Evolutionary conservation across 2,888 invertebrate genomes (phyloP).

Genomic region (Conus canariensis): DNA sequence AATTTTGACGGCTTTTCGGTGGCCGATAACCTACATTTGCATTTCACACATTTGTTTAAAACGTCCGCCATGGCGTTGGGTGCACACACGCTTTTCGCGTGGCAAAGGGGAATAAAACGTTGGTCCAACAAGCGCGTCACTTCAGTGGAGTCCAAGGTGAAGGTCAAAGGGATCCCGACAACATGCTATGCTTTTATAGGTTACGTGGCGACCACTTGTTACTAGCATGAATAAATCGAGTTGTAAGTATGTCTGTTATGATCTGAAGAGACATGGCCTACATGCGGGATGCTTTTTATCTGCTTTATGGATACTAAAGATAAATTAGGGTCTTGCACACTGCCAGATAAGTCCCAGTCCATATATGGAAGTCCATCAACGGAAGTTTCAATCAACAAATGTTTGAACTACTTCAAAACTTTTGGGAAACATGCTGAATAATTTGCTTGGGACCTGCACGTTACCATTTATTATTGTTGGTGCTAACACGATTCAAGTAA

Average conservation of each 20-base stretch:
- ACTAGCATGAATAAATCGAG: background rate
- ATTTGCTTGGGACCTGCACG: too few relatives aligned
- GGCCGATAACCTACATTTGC: slow-evolving; percentile 45
- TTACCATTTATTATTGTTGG: too few relatives aligned
- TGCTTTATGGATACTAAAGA: background rate
- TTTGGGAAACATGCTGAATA: too few relatives aligned
- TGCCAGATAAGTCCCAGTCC: background rate
- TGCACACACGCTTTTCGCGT: background rate
- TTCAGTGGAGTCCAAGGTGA: slow-evolving; percentile 15
- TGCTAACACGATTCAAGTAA: too few relatives aligned
- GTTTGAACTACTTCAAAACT: too few relatives aligned
- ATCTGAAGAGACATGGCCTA: background rate
- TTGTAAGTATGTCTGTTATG: background rate
- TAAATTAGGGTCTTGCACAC: background rate
- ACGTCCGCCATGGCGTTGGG: slow-evolving; percentile 23
- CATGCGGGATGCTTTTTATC: background rate
- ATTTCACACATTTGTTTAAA: slow-evolving; percentile 47
- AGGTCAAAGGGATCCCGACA: slow-evolving; percentile 11
- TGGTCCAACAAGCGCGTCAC: background rate
- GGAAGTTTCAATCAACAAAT: too few relatives aligned
- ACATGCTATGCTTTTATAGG: background rate
- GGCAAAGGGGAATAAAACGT: background rate
- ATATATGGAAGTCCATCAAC: too few relatives aligned
- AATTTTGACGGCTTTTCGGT: slow-evolving; percentile 83
- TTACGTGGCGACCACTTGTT: background rate